A percentile compares a stretch with the other conserved stretches of the same genome.
Conservation (phyloP, 2,888 invertebrate genomes). For the Megaustenia siamemsis region DNA sequence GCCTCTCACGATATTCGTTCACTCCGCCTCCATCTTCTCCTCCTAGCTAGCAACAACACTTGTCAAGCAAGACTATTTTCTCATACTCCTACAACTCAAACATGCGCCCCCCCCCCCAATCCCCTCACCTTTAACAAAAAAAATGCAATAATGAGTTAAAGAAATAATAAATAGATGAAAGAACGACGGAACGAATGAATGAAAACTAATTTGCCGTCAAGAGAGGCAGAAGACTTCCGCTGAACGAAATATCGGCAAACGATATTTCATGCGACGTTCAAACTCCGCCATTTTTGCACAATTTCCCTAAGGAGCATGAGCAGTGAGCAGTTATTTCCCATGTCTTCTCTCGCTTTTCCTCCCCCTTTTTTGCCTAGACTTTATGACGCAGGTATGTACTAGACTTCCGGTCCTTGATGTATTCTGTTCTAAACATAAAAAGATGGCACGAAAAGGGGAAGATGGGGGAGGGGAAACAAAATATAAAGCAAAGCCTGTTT, state of each 20-base stretch:
- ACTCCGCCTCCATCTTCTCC: too few species aligned
- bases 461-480: neutral
- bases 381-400: conserved; percentile 23
- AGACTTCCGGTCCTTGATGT: conserved; percentile 30
- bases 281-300: neutral
- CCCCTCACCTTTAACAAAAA: too few species aligned
- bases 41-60: too few species aligned
- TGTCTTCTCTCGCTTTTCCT: neutral
- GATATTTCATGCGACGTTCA: neutral
- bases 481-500: too few species aligned
- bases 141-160: neutral
- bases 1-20: too few species aligned
- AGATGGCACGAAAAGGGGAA: neutral
- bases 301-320: neutral
- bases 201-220: conserved; percentile 18
- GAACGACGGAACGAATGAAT: conserved; percentile 4
- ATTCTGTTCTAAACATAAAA: conserved; percentile 3
- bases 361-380: neutral
- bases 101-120: too few species aligned
- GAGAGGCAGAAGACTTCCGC: neutral
- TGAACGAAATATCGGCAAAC: neutral
- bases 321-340: conserved; percentile 4
- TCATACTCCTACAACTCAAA: too few species aligned
- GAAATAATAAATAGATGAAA: neutral
- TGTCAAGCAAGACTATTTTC: too few species aligned